Percentiles rank a stretch among this genome's conserved stretches.
phyloP scores from a whole-genome alignment of 2,797 vertebrate species.

The Acanthornis magna region DNA sequence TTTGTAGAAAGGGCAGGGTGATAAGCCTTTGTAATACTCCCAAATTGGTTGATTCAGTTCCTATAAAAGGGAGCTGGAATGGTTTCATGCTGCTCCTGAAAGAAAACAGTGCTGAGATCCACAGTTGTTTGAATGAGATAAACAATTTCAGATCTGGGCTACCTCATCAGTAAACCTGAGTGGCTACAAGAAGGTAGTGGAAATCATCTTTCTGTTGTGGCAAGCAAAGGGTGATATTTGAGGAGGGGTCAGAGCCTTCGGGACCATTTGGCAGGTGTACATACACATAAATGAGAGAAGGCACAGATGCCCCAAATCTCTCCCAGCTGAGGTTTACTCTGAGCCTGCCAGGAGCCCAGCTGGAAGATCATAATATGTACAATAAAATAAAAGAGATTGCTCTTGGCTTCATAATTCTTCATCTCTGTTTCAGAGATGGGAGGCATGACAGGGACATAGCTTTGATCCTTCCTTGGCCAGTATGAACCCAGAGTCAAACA shows the following conservation, averaged over 20 bases:
- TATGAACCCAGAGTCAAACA: background rate
- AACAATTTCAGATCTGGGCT: background rate
- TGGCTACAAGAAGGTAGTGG: background rate
- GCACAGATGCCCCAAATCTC: background rate
- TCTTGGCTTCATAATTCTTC: background rate
- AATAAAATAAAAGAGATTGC: constrained; percentile 20
- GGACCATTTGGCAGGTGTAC: background rate
- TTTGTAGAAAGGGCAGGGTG: background rate
- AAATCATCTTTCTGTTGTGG: background rate
- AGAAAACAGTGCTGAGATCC: background rate
- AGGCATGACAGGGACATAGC: background rate
- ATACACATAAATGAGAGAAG: background rate
- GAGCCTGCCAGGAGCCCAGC: constrained; percentile 25
- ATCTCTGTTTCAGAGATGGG: background rate
- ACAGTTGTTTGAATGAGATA: background rate
- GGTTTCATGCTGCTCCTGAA: background rate
- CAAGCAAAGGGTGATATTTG: background rate
- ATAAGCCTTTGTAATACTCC: background rate
- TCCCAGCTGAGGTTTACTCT: constrained; percentile 19
- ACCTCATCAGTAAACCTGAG: background rate
- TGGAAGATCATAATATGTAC: background rate
- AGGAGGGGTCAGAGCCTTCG: background rate
- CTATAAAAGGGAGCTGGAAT: background rate
- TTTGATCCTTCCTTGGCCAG: background rate
- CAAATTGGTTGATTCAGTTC: background rate